Conservation (phyloP, 2,888 invertebrate genomes). For the Gryllus longicercus region DNA sequence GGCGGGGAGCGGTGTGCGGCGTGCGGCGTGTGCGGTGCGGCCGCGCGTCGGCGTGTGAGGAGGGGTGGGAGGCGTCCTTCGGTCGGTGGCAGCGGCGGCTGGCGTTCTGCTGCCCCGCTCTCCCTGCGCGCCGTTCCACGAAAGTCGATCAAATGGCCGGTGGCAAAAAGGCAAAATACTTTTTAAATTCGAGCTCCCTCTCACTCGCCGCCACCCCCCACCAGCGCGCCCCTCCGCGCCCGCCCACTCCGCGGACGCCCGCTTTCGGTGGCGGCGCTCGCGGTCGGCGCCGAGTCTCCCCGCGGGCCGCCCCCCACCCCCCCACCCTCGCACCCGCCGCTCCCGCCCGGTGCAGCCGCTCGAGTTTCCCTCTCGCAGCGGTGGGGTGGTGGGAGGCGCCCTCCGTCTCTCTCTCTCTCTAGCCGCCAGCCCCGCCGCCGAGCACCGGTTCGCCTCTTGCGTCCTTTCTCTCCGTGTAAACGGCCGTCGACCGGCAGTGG, state of each 20-base stretch:
- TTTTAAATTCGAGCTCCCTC: not conserved
- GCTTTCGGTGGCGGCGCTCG: not conserved
- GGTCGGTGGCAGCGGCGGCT: not conserved
- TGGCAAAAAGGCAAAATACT: not conserved
- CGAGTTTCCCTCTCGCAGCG: not conserved
- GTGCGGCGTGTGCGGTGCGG: too few species aligned
- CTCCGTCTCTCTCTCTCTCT: not conserved
- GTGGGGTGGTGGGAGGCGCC: not conserved
- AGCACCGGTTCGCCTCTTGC: not conserved
- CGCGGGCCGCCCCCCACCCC: not conserved
- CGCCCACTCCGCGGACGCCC: not conserved
- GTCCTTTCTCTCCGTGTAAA: slow-evolving; percentile 10
- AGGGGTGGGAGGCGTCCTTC: not conserved
- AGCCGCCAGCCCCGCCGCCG: not conserved
- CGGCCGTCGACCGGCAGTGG: not conserved
- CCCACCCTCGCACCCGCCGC: not conserved
- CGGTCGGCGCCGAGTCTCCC: not conserved
- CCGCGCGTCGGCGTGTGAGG: too few species aligned
- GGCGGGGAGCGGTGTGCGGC: too few species aligned
- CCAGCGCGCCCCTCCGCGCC: not conserved
- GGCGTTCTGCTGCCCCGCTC: not conserved
- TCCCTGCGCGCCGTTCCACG: not conserved
- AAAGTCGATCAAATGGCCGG: slow-evolving; percentile 7
- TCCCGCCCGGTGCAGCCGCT: not conserved
- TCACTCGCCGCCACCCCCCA: not conserved